Evolutionary conservation across 1,140 invertebrate genomes (phyloP).

Genomic region (Nomia melanderi): DNA sequence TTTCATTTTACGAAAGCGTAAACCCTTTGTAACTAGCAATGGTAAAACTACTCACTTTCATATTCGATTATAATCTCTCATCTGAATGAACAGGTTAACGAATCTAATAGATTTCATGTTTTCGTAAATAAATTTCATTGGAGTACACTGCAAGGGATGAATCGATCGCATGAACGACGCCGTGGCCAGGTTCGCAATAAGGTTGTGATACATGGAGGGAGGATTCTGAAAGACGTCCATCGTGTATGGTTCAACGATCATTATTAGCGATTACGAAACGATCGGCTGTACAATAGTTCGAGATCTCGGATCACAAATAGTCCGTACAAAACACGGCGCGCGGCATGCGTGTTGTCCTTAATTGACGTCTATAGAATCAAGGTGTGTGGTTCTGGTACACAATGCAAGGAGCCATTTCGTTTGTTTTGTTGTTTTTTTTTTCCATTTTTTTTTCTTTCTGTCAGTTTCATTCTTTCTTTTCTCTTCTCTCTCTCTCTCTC

Average conservation of each 20-base stretch:
- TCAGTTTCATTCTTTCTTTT: neutral
- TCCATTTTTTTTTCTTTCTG: neutral
- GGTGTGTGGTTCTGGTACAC: slow-evolving; percentile 29
- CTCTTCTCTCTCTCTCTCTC: neutral
- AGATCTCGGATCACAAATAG: slow-evolving; percentile 49
- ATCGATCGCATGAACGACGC: too few relatives aligned
- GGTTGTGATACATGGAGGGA: slow-evolving; percentile 3
- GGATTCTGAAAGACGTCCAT: slow-evolving; percentile 34
- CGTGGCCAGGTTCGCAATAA: neutral
- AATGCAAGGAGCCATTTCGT: slow-evolving; percentile 32
- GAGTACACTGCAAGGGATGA: too few relatives aligned
- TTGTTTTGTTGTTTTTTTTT: neutral
- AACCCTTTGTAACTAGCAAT: too few relatives aligned
- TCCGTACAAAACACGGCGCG: slow-evolving; percentile 59
- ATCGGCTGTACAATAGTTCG: slow-evolving; percentile 63
- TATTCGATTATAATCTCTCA: too few relatives aligned
- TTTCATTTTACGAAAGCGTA: too few relatives aligned
- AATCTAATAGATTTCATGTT: too few relatives aligned
- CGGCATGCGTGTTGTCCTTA: slow-evolving; percentile 42
- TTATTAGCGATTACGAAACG: slow-evolving; percentile 66
- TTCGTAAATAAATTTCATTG: too few relatives aligned
- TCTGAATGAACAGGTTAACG: too few relatives aligned
- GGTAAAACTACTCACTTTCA: too few relatives aligned
- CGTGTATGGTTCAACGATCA: slow-evolving; percentile 62
- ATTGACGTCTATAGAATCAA: slow-evolving; percentile 62